phyloP scores from a whole-genome alignment of 1,140 invertebrate genomes.

The Listronotus oregonensis region DNA sequence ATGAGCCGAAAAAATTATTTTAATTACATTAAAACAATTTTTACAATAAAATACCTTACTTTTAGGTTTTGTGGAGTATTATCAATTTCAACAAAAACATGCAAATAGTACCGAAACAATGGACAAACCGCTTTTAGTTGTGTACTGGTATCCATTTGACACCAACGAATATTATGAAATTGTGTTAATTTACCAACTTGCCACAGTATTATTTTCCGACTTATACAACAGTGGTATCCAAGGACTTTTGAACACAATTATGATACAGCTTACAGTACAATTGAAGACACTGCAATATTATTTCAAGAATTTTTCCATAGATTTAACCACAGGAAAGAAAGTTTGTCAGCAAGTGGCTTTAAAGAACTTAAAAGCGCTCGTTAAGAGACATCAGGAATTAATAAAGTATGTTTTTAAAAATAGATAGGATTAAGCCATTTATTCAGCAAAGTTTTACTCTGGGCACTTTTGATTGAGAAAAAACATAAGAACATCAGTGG shows the following conservation, averaged over 20 bases:
- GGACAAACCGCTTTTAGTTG: not conserved
- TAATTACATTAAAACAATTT: too few relatives aligned
- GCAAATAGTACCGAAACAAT: constrained; percentile 2
- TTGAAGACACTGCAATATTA: constrained; percentile 6
- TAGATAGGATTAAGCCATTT: too few relatives aligned
- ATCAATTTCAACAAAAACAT: not conserved
- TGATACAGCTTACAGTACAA: not conserved
- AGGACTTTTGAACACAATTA: constrained; percentile 5
- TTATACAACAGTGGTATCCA: constrained; percentile 7
- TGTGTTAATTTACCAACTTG: constrained; percentile 9
- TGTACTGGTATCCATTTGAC: constrained; percentile 22
- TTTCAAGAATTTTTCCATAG: not conserved
- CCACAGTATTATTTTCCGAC: not conserved
- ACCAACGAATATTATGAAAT: constrained; percentile 2
- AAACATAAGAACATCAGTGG: too few relatives aligned
- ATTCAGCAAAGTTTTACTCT: too few relatives aligned
- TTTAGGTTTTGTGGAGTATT: constrained; percentile 6
- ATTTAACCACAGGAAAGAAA: not conserved
- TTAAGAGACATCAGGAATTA: constrained; percentile 7
- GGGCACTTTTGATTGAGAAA: too few relatives aligned
- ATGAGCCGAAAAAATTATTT: too few relatives aligned
- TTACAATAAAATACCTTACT: not conserved
- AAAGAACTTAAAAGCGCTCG: not conserved
- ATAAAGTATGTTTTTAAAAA: constrained; percentile 1
- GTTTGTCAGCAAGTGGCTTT: not conserved